phyloP scores from a whole-genome alignment of 2,113 vertebrate species.

The Abramis brama region DNA sequence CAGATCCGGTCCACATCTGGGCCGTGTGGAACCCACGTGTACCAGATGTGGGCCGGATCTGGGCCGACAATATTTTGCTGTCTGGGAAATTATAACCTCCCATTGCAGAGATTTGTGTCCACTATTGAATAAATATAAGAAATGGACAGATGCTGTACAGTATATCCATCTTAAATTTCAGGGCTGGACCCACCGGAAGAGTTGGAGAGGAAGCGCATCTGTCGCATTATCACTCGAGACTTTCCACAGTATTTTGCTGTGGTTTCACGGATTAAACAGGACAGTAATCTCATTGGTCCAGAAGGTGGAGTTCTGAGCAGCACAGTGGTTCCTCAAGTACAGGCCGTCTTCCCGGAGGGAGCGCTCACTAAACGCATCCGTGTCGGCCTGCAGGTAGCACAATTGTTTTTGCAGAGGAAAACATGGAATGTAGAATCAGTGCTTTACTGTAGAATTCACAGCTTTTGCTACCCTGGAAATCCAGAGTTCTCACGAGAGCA shows the following conservation, averaged over 20 bases:
- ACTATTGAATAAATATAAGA: too few relatives aligned
- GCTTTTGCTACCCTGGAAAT: background rate
- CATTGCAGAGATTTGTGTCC: too few relatives aligned
- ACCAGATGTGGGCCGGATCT: too few relatives aligned
- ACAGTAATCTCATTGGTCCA: constrained; percentile 95
- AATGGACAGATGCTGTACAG: background rate
- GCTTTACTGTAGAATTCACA: background rate
- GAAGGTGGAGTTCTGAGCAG: constrained; percentile 97
- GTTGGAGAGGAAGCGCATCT: constrained; percentile 93
- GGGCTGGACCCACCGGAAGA: constrained; percentile 91
- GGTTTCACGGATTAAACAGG: constrained; percentile 95
- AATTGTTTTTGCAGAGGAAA: too few relatives aligned
- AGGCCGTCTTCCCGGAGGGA: constrained; percentile 95
- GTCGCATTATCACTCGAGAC: constrained; percentile 95
- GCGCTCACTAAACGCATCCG: constrained; percentile 95
- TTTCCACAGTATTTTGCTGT: constrained; percentile 98
- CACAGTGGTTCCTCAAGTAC: constrained; percentile 93
- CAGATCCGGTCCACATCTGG: too few relatives aligned
- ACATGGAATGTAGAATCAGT: too few relatives aligned
- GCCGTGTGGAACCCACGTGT: too few relatives aligned
- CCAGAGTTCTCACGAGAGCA: too few relatives aligned
- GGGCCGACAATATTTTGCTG: too few relatives aligned
- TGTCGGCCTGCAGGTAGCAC: constrained; percentile 91
- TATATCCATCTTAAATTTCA: constrained; percentile 58
- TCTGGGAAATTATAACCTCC: too few relatives aligned